Base-by-base conservation (phyloP, 2,888 invertebrate species). In the Pandemis corylana region DNA sequence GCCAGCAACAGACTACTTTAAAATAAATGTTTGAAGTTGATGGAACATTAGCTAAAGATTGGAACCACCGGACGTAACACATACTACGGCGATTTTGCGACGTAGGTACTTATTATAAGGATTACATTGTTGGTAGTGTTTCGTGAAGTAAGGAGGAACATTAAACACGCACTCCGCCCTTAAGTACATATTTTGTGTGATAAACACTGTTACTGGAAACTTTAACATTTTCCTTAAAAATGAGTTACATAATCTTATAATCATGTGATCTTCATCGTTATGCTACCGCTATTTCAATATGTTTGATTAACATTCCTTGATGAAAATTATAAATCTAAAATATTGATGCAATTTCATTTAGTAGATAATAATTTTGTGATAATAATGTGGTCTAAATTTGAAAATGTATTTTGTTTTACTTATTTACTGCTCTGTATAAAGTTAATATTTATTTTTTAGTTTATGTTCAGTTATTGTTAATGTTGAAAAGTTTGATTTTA, bases 291-390 rank as follows among this genome's bases (percentile, higher is more conserved):
- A 15, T 36, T 36, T 36, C 28, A 36, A 36, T 36, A 61, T 67
- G 66, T 72, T 72, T 51, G 66, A 67, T 67, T 56, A 42, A 72
- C 72, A 72, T 72, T 72, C 72, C 72, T 68, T 51, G 67, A 13
- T 66, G 15, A 51, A 42, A 41, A 53, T 41, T 41, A 63, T 51
- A 12, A 59, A 46, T 66, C 46, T 41, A 36, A n/a, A 67, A 53
- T 44, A 51, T 28, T 68, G 73, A 68, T 73, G 73, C 73, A 73
- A 73, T 68, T 68, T 68, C 46, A 41, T 64, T 63, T 73, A 53
- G 41, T 64, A 9, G 62, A 68, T 36, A 13, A 46, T 46, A 65
- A 20, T 68, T 63, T 68, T 73, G 73, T 73, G 68, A 73, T 73
- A 73, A 63, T 46, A 68, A 64, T 56, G 42, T 9, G 68, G 53